These are phyloP conservation scores for Lumbricus terrestris DNA, from an alignment of 2,888 invertebrate genomes.

Conservation along the genomic window DNA sequence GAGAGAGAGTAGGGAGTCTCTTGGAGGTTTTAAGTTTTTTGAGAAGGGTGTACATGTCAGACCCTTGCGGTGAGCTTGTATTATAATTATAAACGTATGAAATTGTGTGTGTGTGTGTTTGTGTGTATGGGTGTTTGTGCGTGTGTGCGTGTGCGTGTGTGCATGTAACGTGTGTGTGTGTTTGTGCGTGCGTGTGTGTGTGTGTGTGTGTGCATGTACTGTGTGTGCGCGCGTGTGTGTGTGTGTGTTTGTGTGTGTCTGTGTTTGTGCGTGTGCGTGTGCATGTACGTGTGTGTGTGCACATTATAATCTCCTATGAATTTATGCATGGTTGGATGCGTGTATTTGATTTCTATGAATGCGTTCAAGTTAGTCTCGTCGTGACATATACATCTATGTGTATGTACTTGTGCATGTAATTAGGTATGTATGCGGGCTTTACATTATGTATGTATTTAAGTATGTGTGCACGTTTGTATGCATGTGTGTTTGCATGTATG, in stretches of 20 bases:
- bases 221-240: not conserved
- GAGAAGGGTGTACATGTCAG: not conserved
- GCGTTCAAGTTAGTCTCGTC: too few relatives aligned
- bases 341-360: too few relatives aligned
- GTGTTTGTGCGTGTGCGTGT: too few relatives aligned
- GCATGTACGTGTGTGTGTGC: not conserved
- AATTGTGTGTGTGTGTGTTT: too few relatives aligned
- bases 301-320: conserved; percentile 18
- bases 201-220: not conserved
- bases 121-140: not conserved
- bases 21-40: not conserved
- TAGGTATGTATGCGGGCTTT: conserved; percentile 16
- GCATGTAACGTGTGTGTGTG: not conserved
- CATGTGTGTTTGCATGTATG: too few relatives aligned
- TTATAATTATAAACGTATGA: not conserved
- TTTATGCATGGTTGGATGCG: too few relatives aligned
- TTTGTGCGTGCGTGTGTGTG: too few relatives aligned
- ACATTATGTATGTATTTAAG: conserved; percentile 28
- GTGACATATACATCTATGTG: too few relatives aligned
- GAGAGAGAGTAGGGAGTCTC: too few relatives aligned
- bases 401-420: not conserved
- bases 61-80: not conserved
- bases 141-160: too few relatives aligned
- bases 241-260: too few relatives aligned
- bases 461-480: too few relatives aligned